Percentiles rank a stretch among this genome's conserved stretches.
Conservation (phyloP, 2,797 vertebrate genomes). For the Parotocinclus haroldoi region DNA sequence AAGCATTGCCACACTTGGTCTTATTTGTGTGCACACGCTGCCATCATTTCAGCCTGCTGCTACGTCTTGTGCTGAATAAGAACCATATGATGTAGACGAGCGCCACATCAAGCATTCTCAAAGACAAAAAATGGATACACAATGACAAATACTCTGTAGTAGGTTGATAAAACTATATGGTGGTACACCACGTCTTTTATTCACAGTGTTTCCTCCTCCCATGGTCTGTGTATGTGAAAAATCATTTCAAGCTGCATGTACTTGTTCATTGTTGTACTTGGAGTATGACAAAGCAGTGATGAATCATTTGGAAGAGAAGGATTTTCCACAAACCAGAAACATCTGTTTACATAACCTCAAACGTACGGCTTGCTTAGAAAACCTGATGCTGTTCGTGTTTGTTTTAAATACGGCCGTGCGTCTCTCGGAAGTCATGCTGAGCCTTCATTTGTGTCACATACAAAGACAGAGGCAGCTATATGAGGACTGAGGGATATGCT, state of each 20-base stretch:
- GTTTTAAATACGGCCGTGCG: slow-evolving; percentile 8
- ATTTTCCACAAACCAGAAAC: slow-evolving; percentile 36
- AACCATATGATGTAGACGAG: not conserved
- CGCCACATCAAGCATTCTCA: not conserved
- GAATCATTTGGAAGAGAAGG: slow-evolving; percentile 33
- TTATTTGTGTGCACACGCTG: not conserved
- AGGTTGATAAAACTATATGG: slow-evolving; percentile 14
- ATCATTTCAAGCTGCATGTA: slow-evolving; percentile 40
- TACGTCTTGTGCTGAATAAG: not conserved
- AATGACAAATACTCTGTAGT: not conserved
- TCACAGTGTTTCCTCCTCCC: not conserved
- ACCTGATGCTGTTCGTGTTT: slow-evolving; percentile 26
- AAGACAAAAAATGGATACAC: not conserved
- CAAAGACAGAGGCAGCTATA: slow-evolving; percentile 3
- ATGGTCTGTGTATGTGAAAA: slow-evolving; percentile 15
- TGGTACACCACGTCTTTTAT: slow-evolving; percentile 22
- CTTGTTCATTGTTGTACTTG: slow-evolving; percentile 31
- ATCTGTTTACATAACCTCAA: slow-evolving; percentile 46
- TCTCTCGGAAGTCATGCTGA: slow-evolving; percentile 19
- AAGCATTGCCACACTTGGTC: not conserved
- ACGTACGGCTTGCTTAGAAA: slow-evolving; percentile 25
- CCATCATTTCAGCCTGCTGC: not conserved
- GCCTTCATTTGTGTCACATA: slow-evolving; percentile 16
- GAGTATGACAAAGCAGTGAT: slow-evolving; percentile 27
- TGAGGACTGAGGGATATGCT: slow-evolving; percentile 16